phyloP scores from a whole-genome alignment of 2,797 vertebrate species.

The Muraenolepis orangiensis region DNA sequence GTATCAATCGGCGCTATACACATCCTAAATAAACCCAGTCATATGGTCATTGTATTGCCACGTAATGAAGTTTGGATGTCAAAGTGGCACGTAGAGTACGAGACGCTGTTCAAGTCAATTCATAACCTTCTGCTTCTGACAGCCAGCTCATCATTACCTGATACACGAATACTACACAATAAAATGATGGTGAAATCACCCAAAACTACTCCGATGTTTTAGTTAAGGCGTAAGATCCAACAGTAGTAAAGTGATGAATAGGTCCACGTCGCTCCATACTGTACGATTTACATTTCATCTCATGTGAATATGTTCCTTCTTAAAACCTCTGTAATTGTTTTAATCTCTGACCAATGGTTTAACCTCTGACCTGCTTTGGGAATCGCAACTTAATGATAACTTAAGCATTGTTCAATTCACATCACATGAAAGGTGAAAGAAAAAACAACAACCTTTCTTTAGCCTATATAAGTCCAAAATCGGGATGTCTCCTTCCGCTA shows the following conservation, averaged over 20 bases:
- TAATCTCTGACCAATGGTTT: background rate
- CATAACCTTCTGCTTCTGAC: background rate
- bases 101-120: constrained; percentile 24
- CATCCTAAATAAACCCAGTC: background rate
- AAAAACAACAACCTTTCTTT: background rate
- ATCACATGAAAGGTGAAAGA: background rate
- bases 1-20: background rate
- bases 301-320: background rate
- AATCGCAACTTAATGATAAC: background rate
- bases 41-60: constrained; percentile 57
- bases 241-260: background rate
- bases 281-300: background rate
- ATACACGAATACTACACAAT: constrained; percentile 4
- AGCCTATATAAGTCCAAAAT: background rate
- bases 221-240: background rate
- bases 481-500: background rate
- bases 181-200: background rate
- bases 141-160: background rate
- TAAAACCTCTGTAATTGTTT: background rate
- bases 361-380: background rate
- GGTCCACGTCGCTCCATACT: background rate
- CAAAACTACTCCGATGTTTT: background rate
- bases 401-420: background rate
- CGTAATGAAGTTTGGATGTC: constrained; percentile 60
- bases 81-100: constrained; percentile 55